Evolutionary conservation across 2,797 vertebrate species (phyloP), one percentile per base, ranked within the genome.

Genomic region (Ciconia nigra): DNA sequence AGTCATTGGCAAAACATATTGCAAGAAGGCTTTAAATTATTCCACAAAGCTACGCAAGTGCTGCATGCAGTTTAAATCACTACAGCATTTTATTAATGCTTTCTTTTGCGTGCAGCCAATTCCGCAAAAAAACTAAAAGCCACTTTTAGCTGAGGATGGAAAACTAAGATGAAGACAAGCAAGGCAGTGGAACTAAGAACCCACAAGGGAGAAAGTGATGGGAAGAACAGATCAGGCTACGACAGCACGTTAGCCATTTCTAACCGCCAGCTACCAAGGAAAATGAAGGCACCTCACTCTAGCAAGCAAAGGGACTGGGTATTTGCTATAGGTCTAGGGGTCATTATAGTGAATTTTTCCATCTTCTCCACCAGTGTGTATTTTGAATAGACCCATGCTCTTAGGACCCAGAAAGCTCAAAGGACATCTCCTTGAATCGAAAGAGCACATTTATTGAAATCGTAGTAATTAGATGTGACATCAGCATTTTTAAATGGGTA

Each of bases 161-260:
- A 87, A 84, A 90, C 10, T n/a, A 63, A 77, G 81, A 95, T 6
- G 59, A 80, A 83, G 88, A 61, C 14, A 33, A 92, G 71, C 31
- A 29, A 87, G 74, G 81, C 81, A 97, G 89, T 12, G 65, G 84
- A 89, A 80, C 3, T 15, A 81, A 82, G 61, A 92, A 72, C 49
- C 65, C 69, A 10, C 26, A n/a, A 0, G 9, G n/a, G 31, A 95
- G 22, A 62, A 67, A 65, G 31, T 44, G 82, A 61, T 4, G 10
- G 66, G 66, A 35, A 55, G 57, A 92, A 62, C 0, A 63, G 66
- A 76, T 37, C 25, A 35, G 71, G 47, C 26, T 47, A 39, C 5
- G 7, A 39, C 46, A 5, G 4, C 1, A 2, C 2, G 9, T 7
- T 59, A 70, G 54, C 4, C 41, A 15, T 49, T 77, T 54, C 55